Base-by-base conservation (phyloP, 2,113 vertebrate species). In the Cisticola juncidis region DNA sequence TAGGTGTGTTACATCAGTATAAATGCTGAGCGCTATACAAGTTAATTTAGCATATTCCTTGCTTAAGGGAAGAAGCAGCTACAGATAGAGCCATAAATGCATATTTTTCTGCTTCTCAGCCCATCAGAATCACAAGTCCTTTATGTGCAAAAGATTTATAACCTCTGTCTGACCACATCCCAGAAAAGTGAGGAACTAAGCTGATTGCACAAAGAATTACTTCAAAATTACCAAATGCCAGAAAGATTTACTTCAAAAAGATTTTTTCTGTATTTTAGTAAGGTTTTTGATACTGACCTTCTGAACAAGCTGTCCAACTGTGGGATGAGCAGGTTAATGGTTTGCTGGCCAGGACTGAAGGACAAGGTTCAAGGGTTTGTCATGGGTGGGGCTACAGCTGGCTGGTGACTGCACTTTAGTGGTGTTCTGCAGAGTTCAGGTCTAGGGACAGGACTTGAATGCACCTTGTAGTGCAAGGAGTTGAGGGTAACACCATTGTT, bases 351-450 rank as follows among this genome's bases (percentile, higher is more conserved):
- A 48, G 57, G 9, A 19, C 15, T 44, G 61, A 82, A 51, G 0
- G 0, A 11, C 24, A 26, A 47, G 14, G 4, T 7, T 77, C 35
- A 47, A 69, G 50, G 6, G 1, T 7, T 9, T 51, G 10, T 26
- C 65, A 2, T 15, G 36, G 33, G 14, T 65, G 17, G 20, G 11
- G 13, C 9, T 83, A 33, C 15, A 38, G 24, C 40, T 71, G 36
- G 4, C 29, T 74, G 18, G 21, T 4, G 10, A 12, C 5, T 0
- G 0, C 10, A 19, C n/a, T 35, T 7, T 19, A 26, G 31, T 8
- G 10, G 9, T 45, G 24, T 14, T 57, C 19, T 31, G 36, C 42
- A 40, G 33, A 15, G 20, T 5, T 73, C 18, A 51, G 1, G 13
- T 69, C 40, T 23, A 70, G 23, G 14, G 11, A 14, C 4, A 45